Conservation (phyloP, 92 coral and sea anemone genomes). For the Porites cylindrica region DNA sequence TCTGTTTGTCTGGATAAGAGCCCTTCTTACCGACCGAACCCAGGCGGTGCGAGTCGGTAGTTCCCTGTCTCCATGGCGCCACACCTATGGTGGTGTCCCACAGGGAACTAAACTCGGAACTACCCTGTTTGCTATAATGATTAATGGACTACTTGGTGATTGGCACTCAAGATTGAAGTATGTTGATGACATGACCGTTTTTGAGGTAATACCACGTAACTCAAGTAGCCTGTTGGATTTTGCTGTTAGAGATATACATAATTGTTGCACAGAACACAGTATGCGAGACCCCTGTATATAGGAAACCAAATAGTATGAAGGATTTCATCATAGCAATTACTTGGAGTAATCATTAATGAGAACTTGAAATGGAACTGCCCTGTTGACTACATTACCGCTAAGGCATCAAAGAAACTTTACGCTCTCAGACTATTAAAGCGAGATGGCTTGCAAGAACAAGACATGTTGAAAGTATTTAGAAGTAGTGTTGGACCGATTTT, state of each 20-base stretch:
- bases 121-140: background rate
- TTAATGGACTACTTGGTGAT: background rate
- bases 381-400: too few species aligned
- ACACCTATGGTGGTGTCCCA: background rate
- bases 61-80: background rate
- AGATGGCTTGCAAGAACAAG: too few species aligned
- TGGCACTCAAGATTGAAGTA: slow-evolving; percentile 4
- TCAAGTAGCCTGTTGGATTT: too few species aligned
- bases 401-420: too few species aligned
- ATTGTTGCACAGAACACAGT: too few species aligned
- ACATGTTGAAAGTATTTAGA: too few species aligned
- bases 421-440: too few species aligned
- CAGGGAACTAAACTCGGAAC: background rate
- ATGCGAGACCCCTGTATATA: background rate
- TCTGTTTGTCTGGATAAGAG: background rate
- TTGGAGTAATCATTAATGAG: background rate
- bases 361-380: too few species aligned
- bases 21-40: background rate
- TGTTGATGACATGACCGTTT: background rate
- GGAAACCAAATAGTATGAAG: background rate
- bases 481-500: too few species aligned
- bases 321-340: background rate
- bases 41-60: background rate
- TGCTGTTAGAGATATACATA: too few species aligned
- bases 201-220: too few species aligned